These are phyloP conservation scores for Sebastes vulpes DNA, from an alignment of 2,797 vertebrate genomes.

Conservation along the genomic window DNA sequence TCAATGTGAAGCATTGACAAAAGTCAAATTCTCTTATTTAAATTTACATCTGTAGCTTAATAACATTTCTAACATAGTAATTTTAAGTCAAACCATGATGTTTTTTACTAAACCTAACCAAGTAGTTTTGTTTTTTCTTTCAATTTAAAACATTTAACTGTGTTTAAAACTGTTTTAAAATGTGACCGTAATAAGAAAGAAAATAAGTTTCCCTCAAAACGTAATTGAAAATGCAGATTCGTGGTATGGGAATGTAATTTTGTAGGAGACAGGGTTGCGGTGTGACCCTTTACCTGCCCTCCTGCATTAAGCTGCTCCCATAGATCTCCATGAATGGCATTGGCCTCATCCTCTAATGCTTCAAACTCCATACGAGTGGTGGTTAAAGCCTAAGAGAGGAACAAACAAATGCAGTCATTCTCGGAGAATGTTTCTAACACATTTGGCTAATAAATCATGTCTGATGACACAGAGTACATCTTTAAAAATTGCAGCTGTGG, in stretches of 20 bases:
- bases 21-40: no score
- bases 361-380: slow-evolving; percentile 92
- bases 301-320: slow-evolving; percentile 97
- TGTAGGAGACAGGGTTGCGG: neutral
- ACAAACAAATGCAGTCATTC: neutral
- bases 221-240: neutral
- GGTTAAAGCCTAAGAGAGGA: slow-evolving; percentile 87
- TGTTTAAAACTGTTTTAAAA: neutral
- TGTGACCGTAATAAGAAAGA: neutral
- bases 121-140: no score
- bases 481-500: neutral
- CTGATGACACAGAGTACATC: neutral
- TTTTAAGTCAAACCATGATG: no score
- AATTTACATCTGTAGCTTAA: neutral
- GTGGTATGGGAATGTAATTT: neutral
- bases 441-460: neutral
- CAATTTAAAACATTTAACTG: no score
- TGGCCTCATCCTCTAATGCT: slow-evolving; percentile 92
- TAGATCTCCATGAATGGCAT: slow-evolving; percentile 93
- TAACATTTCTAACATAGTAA: neutral
- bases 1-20: no score
- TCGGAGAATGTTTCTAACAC: neutral
- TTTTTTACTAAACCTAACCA: no score
- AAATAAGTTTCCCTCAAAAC: neutral
- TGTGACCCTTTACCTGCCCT: slow-evolving; percentile 86